phyloP scores from a whole-genome alignment of 2,888 invertebrate species.

The Hemicrepidius hirtus region DNA sequence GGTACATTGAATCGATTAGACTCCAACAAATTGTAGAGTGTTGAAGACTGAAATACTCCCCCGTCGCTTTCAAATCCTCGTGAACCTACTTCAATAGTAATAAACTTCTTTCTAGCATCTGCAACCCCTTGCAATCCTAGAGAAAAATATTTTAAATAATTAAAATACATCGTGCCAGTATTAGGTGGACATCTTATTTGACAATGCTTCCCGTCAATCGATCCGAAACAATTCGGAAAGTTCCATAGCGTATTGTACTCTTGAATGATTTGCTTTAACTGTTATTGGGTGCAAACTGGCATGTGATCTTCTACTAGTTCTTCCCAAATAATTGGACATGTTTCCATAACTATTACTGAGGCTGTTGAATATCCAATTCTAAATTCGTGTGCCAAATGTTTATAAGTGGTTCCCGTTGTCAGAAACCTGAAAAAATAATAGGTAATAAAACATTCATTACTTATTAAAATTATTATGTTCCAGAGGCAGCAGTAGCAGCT shows the following conservation, averaged over 20 bases:
- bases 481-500: constrained; percentile 37
- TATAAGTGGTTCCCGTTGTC: constrained; percentile 29
- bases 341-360: constrained; percentile 58
- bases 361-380: constrained; percentile 50
- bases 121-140: constrained; percentile 38
- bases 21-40: constrained; percentile 13
- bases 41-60: constrained; percentile 32
- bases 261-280: constrained; percentile 56
- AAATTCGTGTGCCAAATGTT: constrained; percentile 46
- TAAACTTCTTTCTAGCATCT: constrained; percentile 36
- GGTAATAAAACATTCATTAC: constrained; percentile 10
- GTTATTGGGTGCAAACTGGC: constrained; percentile 56
- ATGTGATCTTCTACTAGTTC: constrained; percentile 54
- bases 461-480: constrained; percentile 18
- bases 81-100: constrained; percentile 39
- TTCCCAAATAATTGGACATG: constrained; percentile 57
- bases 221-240: constrained; percentile 59
- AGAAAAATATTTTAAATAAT: constrained; percentile 33
- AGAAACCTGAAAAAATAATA: constrained; percentile 19
- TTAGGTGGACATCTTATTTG: constrained; percentile 55
- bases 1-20: constrained; percentile 22
- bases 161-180: constrained; percentile 38
- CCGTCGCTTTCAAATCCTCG: constrained; percentile 38
- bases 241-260: constrained; percentile 57
- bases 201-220: constrained; percentile 58